Percentiles rank a stretch among this genome's conserved stretches.
Conservation (phyloP, 2,113 vertebrate species). For the Vimba vimba region DNA sequence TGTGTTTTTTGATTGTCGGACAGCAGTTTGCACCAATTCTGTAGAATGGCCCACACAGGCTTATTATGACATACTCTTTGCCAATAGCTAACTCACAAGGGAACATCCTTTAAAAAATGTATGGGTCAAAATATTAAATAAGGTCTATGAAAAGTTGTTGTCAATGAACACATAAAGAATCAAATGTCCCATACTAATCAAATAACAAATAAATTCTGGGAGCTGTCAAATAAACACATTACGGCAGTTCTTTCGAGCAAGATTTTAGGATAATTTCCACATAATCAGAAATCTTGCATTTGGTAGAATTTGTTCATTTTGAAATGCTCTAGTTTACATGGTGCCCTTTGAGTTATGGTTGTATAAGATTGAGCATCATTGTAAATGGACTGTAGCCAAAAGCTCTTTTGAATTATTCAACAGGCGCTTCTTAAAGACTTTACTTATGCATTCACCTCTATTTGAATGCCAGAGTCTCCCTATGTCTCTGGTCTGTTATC, state of each 20-base stretch:
- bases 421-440: constrained; percentile 7
- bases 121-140: neutral
- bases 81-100: neutral
- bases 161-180: neutral
- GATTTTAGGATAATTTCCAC: neutral
- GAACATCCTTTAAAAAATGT: neutral
- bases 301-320: neutral
- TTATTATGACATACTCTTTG: constrained; percentile 27
- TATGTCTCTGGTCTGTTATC: constrained; percentile 23
- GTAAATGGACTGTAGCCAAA: constrained; percentile 33
- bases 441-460: constrained; percentile 13
- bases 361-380: constrained; percentile 21
- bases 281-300: neutral
- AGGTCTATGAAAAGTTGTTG: neutral
- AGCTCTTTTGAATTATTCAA: constrained; percentile 47
- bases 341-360: constrained; percentile 15
- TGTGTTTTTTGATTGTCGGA: too few relatives aligned
- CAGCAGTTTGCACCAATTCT: too few relatives aligned
- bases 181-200: neutral
- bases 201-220: neutral
- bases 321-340: neutral
- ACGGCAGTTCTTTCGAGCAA: neutral
- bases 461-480: constrained; percentile 14
- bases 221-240: neutral
- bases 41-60: neutral